Base-by-base conservation (phyloP, 2,888 invertebrate species). In the Lithophane socia region DNA sequence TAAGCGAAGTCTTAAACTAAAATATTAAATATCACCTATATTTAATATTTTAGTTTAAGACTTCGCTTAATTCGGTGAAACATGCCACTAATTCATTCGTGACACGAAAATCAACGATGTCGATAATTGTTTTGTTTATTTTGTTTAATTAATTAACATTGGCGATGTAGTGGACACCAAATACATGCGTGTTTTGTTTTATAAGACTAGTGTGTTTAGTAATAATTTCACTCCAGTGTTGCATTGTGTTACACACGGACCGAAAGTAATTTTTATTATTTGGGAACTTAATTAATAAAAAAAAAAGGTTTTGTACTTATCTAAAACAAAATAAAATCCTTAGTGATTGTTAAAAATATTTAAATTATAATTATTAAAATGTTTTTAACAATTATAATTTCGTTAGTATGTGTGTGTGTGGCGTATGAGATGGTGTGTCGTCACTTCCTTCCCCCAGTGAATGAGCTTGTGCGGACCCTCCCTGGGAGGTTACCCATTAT, bases 401-500 rank as follows among this genome's bases (percentile, higher is more conserved):
- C 44, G 44, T 44, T 71, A 10, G 3, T 71, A 16, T 73, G 69
- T 81, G 9, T 69, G 42, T 52, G 8, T 21, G 2, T 73, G 10
- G 24, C n/a, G 2, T 81, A 77, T 54, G 18, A 44, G 49, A 3
- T 47, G 0, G 24, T 63, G 8, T 73, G 77, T 58, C 69, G 58
- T 18, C 42, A 58, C 13, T 70, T 58, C 29, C 21, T 65, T 16
- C 77, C 80, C 3, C 21, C 7, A 44, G 60, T 7, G 0, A 81
- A 81, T 52, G 42, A 73, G 21, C 52, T 56, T 0, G 73, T 81
- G 3, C 65, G 73, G 8, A 69, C 81, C 21, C 37, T 5, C 24
- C 77, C 77, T 18, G 69, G 81, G 1, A 65, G 47, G 4, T 52
- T n/a, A 56, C 81, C 81, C 21, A 24, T 81, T 10, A 21, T 81